Percentiles rank a stretch among this genome's conserved stretches.
phyloP scores from a whole-genome alignment of 2,797 vertebrate genomes.

The Antrozous pallidus region DNA sequence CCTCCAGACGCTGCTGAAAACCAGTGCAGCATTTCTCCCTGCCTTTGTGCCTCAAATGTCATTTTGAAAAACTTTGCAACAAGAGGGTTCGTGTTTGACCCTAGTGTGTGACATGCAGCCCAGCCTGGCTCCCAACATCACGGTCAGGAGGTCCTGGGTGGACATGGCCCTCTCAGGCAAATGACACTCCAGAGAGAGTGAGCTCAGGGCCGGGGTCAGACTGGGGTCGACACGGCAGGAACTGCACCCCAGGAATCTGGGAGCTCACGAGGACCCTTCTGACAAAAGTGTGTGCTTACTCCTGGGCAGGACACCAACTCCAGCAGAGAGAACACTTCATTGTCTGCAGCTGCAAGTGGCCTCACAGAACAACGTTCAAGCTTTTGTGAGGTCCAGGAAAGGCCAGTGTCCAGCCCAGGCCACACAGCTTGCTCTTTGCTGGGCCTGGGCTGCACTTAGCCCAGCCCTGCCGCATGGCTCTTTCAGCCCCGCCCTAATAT shows the following conservation, averaged over 20 bases:
- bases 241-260: not conserved
- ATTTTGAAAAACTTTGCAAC: slow-evolving; percentile 1
- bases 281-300: not conserved
- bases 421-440: not conserved
- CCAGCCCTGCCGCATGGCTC: not conserved
- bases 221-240: not conserved
- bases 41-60: not conserved
- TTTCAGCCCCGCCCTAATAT: not conserved
- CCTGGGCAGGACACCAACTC: not conserved
- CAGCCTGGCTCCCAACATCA: not conserved
- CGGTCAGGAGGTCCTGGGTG: fast-evolving
- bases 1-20: not conserved
- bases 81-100: not conserved
- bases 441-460: not conserved
- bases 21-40: not conserved
- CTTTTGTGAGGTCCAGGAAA: slow-evolving; percentile 24
- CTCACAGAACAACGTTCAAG: not conserved
- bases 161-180: not conserved
- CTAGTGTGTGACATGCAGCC: not conserved
- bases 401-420: not conserved
- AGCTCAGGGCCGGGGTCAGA: not conserved
- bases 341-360: not conserved
- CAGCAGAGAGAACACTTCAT: not conserved
- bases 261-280: not conserved
- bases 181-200: not conserved